Evolutionary conservation across 2,888 invertebrate genomes (phyloP).

Genomic region (Agrenia bidenticulata): DNA sequence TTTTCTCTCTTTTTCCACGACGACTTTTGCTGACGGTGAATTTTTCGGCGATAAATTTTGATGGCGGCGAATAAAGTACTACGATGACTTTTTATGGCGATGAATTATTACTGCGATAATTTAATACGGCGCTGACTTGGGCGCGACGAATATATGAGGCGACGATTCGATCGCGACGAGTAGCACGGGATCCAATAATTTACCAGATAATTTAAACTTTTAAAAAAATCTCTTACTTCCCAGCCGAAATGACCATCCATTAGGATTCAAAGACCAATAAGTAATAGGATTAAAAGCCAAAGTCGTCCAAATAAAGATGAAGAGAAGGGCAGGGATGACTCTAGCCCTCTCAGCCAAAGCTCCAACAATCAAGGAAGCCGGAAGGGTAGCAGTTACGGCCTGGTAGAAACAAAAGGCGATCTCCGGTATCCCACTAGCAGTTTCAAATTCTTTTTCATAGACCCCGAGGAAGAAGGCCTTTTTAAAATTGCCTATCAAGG

Average conservation of each 20-base stretch:
- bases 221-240: too few relatives aligned
- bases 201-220: too few relatives aligned
- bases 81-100: too few relatives aligned
- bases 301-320: slow-evolving; percentile 16
- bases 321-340: slow-evolving; percentile 4
- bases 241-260: slow-evolving; percentile 16
- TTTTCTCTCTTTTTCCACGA: too few relatives aligned
- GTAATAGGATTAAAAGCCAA: slow-evolving; percentile 9
- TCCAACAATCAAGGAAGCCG: slow-evolving; percentile 3
- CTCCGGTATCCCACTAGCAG: not conserved
- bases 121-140: too few relatives aligned
- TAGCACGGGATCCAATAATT: too few relatives aligned
- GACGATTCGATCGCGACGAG: too few relatives aligned
- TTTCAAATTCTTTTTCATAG: not conserved
- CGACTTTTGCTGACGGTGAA: too few relatives aligned
- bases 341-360: slow-evolving; percentile 16
- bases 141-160: too few relatives aligned
- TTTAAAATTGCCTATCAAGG: slow-evolving; percentile 9
- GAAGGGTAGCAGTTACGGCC: slow-evolving; percentile 10
- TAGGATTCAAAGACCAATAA: slow-evolving; percentile 23
- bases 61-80: too few relatives aligned
- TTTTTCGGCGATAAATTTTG: too few relatives aligned
- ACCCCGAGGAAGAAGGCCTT: slow-evolving; percentile 16
- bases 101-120: too few relatives aligned
- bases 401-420: slow-evolving; percentile 17